A percentile compares a stretch with the other conserved stretches of the same genome.
phyloP scores from a whole-genome alignment of 2,888 invertebrate genomes.

The Incurvaria masculella region DNA sequence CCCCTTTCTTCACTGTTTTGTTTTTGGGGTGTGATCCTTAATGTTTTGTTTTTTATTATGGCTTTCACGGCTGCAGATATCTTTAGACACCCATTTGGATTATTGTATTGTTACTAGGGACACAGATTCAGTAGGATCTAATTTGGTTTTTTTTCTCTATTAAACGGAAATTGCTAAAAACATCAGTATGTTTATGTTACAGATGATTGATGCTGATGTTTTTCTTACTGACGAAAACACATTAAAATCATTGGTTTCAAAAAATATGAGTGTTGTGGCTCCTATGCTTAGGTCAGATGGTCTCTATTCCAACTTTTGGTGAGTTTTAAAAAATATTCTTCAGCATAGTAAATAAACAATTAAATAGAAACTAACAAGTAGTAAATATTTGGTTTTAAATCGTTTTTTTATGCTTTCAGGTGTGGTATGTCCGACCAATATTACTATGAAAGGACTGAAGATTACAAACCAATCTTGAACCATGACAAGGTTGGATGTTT shows the following conservation, averaged over 20 bases:
- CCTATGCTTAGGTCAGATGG: conserved; percentile 87
- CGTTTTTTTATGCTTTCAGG: conserved; percentile 24
- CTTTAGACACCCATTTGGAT: too few species aligned
- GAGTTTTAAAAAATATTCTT: too few species aligned
- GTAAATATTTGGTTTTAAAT: conserved; percentile 8
- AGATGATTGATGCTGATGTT: conserved; percentile 86
- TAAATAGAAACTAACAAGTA: conserved; percentile 1
- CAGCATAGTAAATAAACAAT: too few species aligned
- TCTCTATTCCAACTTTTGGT: conserved; percentile 95
- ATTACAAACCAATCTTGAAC: conserved; percentile 77
- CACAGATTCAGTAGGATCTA: too few species aligned
- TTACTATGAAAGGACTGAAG: conserved; percentile 79
- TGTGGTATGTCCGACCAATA: conserved; percentile 82
- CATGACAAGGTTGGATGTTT: conserved; percentile 71
- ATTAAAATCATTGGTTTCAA: conserved; percentile 59
- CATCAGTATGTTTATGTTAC: conserved; percentile 28
- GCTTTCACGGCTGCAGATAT: too few species aligned
- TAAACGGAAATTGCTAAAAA: too few species aligned
- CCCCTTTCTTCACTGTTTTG: too few species aligned
- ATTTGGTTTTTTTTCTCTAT: too few species aligned
- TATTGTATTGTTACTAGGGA: too few species aligned
- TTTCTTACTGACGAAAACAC: conserved; percentile 68
- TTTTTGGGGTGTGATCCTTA: too few species aligned
- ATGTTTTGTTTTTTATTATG: too few species aligned
- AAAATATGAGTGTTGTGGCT: conserved; percentile 65